These are phyloP conservation scores for Drosophila infuscata DNA, from an alignment of 2,888 invertebrate species.

Conservation along the genomic window DNA sequence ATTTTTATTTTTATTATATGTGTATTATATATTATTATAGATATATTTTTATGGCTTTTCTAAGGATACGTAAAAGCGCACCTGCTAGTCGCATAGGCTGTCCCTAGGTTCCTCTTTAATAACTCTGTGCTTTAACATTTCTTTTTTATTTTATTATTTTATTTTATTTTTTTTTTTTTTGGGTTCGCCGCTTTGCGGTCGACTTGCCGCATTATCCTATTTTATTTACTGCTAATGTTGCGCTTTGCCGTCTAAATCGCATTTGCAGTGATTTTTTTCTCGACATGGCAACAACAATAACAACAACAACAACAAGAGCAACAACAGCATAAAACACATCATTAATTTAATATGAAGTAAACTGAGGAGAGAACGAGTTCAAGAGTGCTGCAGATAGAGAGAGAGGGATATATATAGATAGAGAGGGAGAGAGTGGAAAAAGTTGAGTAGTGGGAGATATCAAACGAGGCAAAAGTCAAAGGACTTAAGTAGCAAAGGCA, in stretches of 20 bases:
- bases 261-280: conserved; percentile 74
- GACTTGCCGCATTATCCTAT: conserved; percentile 78
- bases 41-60: neutral
- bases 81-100: conserved; percentile 10
- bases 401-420: neutral
- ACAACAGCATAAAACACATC: conserved; percentile 77
- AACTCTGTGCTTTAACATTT: conserved; percentile 20
- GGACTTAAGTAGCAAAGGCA: conserved; percentile 65
- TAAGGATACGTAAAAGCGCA: neutral
- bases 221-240: conserved; percentile 80
- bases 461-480: conserved; percentile 54
- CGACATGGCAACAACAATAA: conserved; percentile 30
- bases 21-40: neutral
- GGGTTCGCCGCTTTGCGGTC: conserved; percentile 61
- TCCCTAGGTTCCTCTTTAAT: neutral
- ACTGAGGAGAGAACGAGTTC: conserved; percentile 6
- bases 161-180: conserved; percentile 22
- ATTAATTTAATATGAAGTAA: conserved; percentile 74
- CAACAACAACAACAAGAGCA: conserved; percentile 38
- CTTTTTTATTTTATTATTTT: conserved; percentile 1
- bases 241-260: conserved; percentile 78
- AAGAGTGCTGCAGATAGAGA: neutral
- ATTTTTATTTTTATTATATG: neutral
- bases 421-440: conserved; percentile 18
- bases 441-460: conserved; percentile 32